Base-by-base conservation (phyloP, 1,140 invertebrate species). In the Babylonia areolata region DNA sequence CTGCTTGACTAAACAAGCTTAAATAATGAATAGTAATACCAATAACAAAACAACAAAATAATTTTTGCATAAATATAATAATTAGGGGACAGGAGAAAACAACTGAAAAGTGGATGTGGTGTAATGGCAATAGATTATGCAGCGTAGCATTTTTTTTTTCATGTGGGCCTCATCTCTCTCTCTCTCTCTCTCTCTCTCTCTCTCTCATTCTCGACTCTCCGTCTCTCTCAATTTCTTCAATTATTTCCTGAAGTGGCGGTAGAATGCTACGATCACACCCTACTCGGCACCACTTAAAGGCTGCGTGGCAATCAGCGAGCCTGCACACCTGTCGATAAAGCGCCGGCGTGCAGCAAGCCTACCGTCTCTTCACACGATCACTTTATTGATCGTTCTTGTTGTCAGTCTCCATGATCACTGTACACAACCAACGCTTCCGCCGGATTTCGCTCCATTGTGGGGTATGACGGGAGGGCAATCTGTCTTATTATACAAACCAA, bases 341-440 rank as follows among this genome's bases (percentile, higher is more conserved):
- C 17, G 0, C 58, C 58, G 15, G 58, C 15, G 58, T 64, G 58
- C 15, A 64, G 28, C 28, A 64, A 11, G 15, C 58, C 58, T 51
- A 23, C 28, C 58, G 12, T n/a, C 28, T 64, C 58, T 64, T 23
- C 5, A 23, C 58, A 64, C 58, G 58, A 23, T 23, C 58, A 64
- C 15, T 23, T 64, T 73, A 69, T 83, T 58, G 58, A 83, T 69
- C 81, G 15, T 28, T 28, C 35, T 39, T 79, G 77, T 85, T 85
- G 69, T 51, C 77, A 46, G 73, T 78, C 84, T 85, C 84, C 84
- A 78, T 58, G 84, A 85, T 84, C 51, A 78, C 73, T 54, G 73
- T 78, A 39, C 51, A 69, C 69, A 69, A 64, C 51, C 51, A 31
- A 1, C 11, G 39, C 73, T 37, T 58, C 40, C 51, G 75, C 51